Evolutionary conservation across 2,113 vertebrate species (phyloP), one percentile per base, ranked within the genome.

Genomic region (Dipodomys stephensi): DNA sequence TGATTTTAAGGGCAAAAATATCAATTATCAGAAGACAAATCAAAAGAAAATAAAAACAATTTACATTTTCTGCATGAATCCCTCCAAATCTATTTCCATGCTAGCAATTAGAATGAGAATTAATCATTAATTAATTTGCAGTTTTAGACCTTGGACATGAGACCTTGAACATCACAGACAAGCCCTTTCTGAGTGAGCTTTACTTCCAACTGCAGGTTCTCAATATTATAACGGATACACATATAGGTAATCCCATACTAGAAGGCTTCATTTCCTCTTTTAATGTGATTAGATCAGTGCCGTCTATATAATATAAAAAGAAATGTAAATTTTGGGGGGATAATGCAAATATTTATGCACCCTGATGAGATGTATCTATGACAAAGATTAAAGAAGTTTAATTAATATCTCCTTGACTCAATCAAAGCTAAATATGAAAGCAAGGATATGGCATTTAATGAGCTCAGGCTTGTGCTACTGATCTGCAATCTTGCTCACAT

Each of bases 391-490:
- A 78, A 39, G 20, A 88, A 16, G 11, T 80, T 88, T 83, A 86
- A 84, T 93, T 87, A 89, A 73, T 46, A 92, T 23, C 32, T 91
- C 64, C 53, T 84, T 88, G 39, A 91, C 72, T 81, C 46, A 94
- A 76, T 92, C 71, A 65, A 84, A 89, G 69, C 53, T 93, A 88
- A 87, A 94, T 73, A 53, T 85, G 93, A 77, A 92, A 83, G 60
- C 28, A 25, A 57, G 46, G 25, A 15, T 76, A 9, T 91, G 57
- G 10, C 74, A 71, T 79, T 86, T 83, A 71, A 84, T 90, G 93
- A 92, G n/a, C 92, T 95, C 86, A 27, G 74, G 22, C 71, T 76
- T 64, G 62, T 30, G 46, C 44, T 88, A 53, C 25, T 73, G 73
- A 93, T 80, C 18, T 20, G 73, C 67, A 94, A 94, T 23, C 23